These are phyloP conservation scores for Drosophila leonis DNA, from an alignment of 2,888 invertebrate species.

Conservation along the genomic window DNA sequence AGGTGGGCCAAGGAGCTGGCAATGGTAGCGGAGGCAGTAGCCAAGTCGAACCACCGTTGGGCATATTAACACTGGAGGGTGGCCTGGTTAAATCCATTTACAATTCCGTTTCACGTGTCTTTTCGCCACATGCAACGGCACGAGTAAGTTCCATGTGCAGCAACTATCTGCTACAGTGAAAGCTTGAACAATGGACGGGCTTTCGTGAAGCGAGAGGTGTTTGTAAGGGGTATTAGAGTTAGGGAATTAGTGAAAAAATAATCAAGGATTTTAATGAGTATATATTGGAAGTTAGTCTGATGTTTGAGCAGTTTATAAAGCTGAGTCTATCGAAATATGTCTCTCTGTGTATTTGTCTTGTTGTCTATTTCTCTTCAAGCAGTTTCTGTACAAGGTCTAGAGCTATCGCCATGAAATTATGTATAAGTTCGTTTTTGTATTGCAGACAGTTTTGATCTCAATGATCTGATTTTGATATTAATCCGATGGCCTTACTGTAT, in stretches of 20 bases:
- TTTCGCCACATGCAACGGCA: constrained; percentile 84
- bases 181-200: not conserved
- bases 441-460: too few species aligned
- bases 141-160: constrained; percentile 75
- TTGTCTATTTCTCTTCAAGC: too few species aligned
- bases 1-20: constrained; percentile 67
- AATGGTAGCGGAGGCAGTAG: constrained; percentile 8
- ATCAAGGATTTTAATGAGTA: not conserved
- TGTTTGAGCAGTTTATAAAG: too few species aligned
- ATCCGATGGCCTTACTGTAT: too few species aligned
- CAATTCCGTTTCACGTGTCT: constrained; percentile 86
- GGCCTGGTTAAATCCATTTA: constrained; percentile 86
- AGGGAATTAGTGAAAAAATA: not conserved
- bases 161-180: constrained; percentile 27
- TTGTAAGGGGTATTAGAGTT: not conserved
- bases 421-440: too few species aligned
- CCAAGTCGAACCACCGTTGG: constrained; percentile 81
- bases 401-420: too few species aligned
- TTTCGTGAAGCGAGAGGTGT: not conserved
- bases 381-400: too few species aligned
- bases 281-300: too few species aligned
- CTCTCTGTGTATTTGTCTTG: too few species aligned
- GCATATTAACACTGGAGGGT: constrained; percentile 85
- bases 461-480: too few species aligned
- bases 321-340: too few species aligned